A percentile compares a stretch with the other conserved stretches of the same genome.
Conservation (phyloP, 2,113 vertebrate species). For the Plestiodon gilberti region DNA sequence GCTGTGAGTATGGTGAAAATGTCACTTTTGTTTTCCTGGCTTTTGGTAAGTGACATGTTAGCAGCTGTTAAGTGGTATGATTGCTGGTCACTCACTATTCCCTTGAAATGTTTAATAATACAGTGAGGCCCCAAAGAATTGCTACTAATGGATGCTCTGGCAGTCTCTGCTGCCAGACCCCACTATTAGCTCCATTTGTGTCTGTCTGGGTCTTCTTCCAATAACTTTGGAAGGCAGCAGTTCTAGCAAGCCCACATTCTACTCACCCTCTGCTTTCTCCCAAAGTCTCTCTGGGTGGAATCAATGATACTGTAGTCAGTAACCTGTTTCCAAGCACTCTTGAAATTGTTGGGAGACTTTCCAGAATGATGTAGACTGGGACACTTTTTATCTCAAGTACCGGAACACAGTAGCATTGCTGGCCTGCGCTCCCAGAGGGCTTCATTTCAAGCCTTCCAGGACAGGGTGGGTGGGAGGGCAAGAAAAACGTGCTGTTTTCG, state of each 20-base stretch:
- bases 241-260: constrained; percentile 16
- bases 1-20: constrained; percentile 5
- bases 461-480: no score
- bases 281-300: constrained; percentile 3
- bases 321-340: accelerated
- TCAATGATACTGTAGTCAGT: neutral
- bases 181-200: constrained; percentile 29
- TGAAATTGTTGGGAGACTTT: neutral
- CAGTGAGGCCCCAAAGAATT: constrained; percentile 43
- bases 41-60: constrained; percentile 37
- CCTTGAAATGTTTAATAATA: constrained; percentile 55
- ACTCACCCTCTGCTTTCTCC: neutral
- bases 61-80: constrained; percentile 40
- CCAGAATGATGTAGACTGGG: accelerated
- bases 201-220: constrained; percentile 44
- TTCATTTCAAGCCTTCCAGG: no score
- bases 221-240: constrained; percentile 24
- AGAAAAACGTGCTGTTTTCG: no score
- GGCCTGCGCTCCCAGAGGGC: no score
- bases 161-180: neutral
- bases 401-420: neutral
- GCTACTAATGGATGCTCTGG: constrained; percentile 58
- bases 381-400: neutral
- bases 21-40: constrained; percentile 16
- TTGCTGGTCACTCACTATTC: constrained; percentile 47